Percentiles rank a stretch among this genome's conserved stretches.
Evolutionary conservation across 2,113 vertebrate species (phyloP).

Genomic region (Antidorcas marsupialis): DNA sequence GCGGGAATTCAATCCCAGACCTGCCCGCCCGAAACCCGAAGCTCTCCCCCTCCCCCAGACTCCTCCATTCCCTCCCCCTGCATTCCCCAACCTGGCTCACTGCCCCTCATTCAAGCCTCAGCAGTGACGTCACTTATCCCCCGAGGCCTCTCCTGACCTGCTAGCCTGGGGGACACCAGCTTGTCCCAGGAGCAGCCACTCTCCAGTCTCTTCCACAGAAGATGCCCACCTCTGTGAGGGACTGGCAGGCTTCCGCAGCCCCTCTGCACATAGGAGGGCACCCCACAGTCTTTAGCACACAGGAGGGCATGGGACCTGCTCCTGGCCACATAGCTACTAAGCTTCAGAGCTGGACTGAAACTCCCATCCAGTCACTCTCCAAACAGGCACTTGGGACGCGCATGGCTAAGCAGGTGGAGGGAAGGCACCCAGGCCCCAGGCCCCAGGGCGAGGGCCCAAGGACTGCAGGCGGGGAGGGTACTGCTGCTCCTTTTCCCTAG

Average conservation of each 20-base stretch:
- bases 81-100: no score
- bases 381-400: accelerated
- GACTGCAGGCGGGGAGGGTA: background rate
- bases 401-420: background rate
- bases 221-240: background rate
- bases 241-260: background rate
- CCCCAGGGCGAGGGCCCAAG: accelerated
- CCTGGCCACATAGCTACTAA: background rate
- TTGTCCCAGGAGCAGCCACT: background rate
- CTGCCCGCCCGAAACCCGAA: accelerated
- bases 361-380: accelerated
- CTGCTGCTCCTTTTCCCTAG: background rate
- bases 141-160: background rate
- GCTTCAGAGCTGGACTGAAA: background rate
- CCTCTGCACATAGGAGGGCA: background rate
- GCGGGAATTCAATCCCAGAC: accelerated
- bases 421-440: background rate
- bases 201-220: background rate
- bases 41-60: background rate
- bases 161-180: background rate
- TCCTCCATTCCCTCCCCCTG: background rate
- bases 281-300: background rate
- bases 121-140: background rate
- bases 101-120: background rate
- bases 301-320: accelerated